A percentile compares a stretch with the other conserved stretches of the same genome.
Evolutionary conservation across 2,113 vertebrate genomes (phyloP).

Genomic region (Psittacus erithacus): DNA sequence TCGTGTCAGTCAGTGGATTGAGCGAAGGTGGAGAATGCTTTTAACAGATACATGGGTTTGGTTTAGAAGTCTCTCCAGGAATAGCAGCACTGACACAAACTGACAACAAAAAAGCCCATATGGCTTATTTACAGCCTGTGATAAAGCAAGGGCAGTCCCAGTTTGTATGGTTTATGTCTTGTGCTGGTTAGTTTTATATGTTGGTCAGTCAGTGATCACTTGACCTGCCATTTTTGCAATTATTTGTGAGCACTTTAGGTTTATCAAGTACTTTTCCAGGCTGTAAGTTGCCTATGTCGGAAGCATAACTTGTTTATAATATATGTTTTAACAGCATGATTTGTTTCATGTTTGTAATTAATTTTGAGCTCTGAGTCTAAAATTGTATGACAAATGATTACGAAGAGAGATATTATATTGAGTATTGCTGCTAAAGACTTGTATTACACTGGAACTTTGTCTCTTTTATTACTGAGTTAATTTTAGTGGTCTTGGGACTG

Average conservation of each 20-base stretch:
- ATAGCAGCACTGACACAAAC: not conserved
- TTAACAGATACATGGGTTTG: not conserved
- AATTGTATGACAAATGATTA: constrained; percentile 69
- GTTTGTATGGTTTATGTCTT: not conserved
- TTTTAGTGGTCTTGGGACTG: not conserved
- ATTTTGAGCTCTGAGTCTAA: constrained; percentile 76
- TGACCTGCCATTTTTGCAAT: constrained; percentile 51
- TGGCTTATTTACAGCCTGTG: not conserved
- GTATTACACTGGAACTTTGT: constrained; percentile 28
- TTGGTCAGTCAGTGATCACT: constrained; percentile 31
- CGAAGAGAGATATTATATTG: constrained; percentile 35
- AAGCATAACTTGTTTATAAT: constrained; percentile 73
- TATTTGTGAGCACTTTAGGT: constrained; percentile 60
- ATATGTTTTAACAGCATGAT: constrained; percentile 71
- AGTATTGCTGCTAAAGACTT: constrained; percentile 51
- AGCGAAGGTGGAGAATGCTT: not conserved
- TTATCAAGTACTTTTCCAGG: constrained; percentile 72
- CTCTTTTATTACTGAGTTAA: not conserved
- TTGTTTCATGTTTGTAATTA: constrained; percentile 77
- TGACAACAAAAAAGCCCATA: not conserved
- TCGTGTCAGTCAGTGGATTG: accelerated
- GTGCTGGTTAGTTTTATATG: not conserved
- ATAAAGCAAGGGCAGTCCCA: not conserved
- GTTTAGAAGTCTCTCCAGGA: not conserved
- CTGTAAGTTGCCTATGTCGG: constrained; percentile 73